These are phyloP conservation scores for Saguinus midas DNA, from an alignment of 2,113 vertebrate species.

Conservation along the genomic window DNA sequence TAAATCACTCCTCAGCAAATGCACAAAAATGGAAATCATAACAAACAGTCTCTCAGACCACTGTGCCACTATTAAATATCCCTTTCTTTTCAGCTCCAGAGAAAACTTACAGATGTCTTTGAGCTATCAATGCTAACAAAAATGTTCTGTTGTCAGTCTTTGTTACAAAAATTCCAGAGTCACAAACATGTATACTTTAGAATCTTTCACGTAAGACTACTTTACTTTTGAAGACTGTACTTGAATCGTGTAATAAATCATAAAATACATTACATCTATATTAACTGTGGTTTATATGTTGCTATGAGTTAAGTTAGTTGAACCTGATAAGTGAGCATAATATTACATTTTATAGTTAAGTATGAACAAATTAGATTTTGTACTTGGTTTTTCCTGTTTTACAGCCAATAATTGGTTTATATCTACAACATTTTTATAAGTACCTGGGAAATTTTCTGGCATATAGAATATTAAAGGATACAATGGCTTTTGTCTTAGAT, in stretches of 20 bases:
- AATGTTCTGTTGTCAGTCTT: not conserved
- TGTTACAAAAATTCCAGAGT: not conserved
- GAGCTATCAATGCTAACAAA: not conserved
- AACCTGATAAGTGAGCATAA: not conserved
- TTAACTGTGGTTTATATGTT: not conserved
- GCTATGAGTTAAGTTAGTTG: slow-evolving; percentile 14
- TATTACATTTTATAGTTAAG: not conserved
- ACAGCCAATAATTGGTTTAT: not conserved
- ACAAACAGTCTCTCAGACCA: no score
- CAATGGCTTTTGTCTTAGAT: not conserved
- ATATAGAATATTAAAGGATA: not conserved
- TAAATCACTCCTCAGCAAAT: no score
- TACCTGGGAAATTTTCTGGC: not conserved
- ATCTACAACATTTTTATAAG: not conserved
- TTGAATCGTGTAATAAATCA: not conserved
- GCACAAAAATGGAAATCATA: no score
- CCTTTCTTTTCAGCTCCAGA: not conserved
- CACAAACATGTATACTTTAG: not conserved
- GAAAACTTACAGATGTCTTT: not conserved
- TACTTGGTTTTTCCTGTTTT: not conserved
- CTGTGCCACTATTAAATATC: not conserved
- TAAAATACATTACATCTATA: not conserved
- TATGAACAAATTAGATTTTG: not conserved
- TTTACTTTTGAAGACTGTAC: not conserved
- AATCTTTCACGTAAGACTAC: not conserved